A percentile compares a stretch with the other conserved stretches of the same genome.
These are phyloP conservation scores for Trissolcus brochymenae DNA, from an alignment of 2,888 invertebrate genomes.

Conservation along the genomic window DNA sequence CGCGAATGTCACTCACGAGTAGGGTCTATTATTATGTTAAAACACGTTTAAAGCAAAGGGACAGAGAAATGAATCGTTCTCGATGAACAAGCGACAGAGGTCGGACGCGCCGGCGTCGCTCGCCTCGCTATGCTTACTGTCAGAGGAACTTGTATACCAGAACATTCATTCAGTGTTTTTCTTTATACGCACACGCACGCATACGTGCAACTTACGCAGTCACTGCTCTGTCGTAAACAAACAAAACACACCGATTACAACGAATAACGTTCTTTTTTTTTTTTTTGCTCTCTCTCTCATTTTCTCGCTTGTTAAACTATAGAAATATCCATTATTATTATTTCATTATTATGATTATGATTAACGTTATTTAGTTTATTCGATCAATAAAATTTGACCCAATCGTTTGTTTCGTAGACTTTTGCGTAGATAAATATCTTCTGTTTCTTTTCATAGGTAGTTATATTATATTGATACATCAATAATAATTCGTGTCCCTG, in stretches of 20 bases:
- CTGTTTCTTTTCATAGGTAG: constrained; percentile 4
- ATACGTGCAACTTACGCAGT: constrained; percentile 23
- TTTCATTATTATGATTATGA: background rate
- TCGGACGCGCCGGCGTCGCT: constrained; percentile 64
- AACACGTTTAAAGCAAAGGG: background rate
- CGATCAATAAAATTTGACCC: constrained; percentile 6
- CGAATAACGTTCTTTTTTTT: constrained; percentile 4
- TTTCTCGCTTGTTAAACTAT: constrained; percentile 21
- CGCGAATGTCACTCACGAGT: constrained; percentile 30
- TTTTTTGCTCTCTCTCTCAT: background rate
- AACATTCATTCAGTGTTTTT: constrained; percentile 64
- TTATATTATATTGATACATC: constrained; percentile 13
- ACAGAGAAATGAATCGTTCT: background rate
- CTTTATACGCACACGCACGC: constrained; percentile 44
- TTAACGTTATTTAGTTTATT: background rate
- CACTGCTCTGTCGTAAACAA: constrained; percentile 17
- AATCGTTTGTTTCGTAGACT: constrained; percentile 44
- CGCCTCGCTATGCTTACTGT: constrained; percentile 71
- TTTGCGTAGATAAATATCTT: constrained; percentile 55
- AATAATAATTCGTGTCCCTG: constrained; percentile 34
- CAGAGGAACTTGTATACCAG: constrained; percentile 88
- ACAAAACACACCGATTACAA: constrained; percentile 33
- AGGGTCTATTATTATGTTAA: constrained; percentile 30
- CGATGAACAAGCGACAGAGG: constrained; percentile 64
- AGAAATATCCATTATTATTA: constrained; percentile 12